These are phyloP conservation scores for Scaptomyza pallida DNA, from an alignment of 1,140 invertebrate genomes.

Conservation along the genomic window DNA sequence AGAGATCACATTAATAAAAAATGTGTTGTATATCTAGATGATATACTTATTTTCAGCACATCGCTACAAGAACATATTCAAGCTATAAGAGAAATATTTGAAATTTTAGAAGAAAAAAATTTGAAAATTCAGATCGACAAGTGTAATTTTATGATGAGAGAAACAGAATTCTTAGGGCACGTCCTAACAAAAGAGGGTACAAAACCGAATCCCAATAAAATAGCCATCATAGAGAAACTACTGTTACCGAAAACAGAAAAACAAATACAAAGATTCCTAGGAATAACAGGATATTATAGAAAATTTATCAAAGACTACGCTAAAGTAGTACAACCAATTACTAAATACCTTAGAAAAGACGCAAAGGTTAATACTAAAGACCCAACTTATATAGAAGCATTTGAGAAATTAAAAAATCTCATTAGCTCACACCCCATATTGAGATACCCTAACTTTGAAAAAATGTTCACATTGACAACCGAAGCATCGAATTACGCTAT, in stretches of 20 bases:
- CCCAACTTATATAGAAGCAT: conserved; percentile 22
- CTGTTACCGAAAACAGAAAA: conserved; percentile 3
- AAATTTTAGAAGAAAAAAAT: conserved; percentile 23
- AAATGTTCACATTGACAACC: conserved; percentile 12
- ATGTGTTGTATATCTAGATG: conserved; percentile 42
- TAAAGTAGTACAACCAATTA: conserved; percentile 8
- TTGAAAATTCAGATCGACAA: conserved; percentile 22
- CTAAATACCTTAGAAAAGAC: conserved; percentile 28
- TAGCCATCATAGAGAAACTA: not conserved
- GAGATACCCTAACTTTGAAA: conserved; percentile 10
- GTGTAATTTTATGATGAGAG: conserved; percentile 26
- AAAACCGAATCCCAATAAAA: conserved; percentile 28
- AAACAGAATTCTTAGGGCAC: conserved; percentile 28
- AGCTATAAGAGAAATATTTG: conserved; percentile 20
- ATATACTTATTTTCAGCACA: conserved; percentile 49
- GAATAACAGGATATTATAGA: conserved; percentile 13
- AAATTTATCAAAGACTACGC: conserved; percentile 14
- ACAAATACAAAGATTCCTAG: conserved; percentile 16
- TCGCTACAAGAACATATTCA: conserved; percentile 34
- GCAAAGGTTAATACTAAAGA: conserved; percentile 21
- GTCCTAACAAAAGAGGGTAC: not conserved
- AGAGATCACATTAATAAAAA: conserved; percentile 25
- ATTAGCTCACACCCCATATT: not conserved
- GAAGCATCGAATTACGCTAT: conserved; percentile 11
- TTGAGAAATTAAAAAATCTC: conserved; percentile 25